Percentiles rank a stretch among this genome's conserved stretches.
phyloP scores from a whole-genome alignment of 2,113 vertebrate genomes.

The Glaucomys volans region DNA sequence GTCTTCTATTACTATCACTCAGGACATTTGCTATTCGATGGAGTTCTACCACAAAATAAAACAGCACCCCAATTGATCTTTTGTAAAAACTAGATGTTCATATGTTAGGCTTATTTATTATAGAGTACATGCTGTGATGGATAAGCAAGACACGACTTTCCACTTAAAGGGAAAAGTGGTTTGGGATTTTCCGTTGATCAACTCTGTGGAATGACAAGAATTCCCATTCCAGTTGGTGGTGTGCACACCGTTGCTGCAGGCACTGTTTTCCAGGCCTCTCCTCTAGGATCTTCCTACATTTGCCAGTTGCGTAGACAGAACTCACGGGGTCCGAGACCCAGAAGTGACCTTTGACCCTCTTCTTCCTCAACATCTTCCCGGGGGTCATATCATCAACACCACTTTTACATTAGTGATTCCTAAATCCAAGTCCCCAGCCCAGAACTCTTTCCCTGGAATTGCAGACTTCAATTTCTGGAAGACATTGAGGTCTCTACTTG shows the following conservation, averaged over 20 bases:
- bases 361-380: not conserved
- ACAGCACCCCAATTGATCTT: not conserved
- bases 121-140: not conserved
- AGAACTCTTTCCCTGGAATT: not conserved
- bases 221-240: not conserved
- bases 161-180: not conserved
- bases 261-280: not conserved
- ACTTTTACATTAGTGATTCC: not conserved
- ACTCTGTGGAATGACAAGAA: not conserved
- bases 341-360: not conserved
- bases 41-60: not conserved
- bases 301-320: not conserved
- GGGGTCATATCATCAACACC: not conserved
- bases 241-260: rapidly evolving
- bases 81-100: not conserved
- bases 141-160: not conserved
- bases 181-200: not conserved
- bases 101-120: not conserved
- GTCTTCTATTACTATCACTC: not conserved
- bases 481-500: not conserved
- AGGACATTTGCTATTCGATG: not conserved
- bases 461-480: not conserved
- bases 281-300: not conserved
- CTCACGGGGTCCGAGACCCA: not conserved
- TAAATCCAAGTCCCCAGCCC: not conserved